phyloP scores from a whole-genome alignment of 2,888 invertebrate species.

The Dorcus hopei region DNA sequence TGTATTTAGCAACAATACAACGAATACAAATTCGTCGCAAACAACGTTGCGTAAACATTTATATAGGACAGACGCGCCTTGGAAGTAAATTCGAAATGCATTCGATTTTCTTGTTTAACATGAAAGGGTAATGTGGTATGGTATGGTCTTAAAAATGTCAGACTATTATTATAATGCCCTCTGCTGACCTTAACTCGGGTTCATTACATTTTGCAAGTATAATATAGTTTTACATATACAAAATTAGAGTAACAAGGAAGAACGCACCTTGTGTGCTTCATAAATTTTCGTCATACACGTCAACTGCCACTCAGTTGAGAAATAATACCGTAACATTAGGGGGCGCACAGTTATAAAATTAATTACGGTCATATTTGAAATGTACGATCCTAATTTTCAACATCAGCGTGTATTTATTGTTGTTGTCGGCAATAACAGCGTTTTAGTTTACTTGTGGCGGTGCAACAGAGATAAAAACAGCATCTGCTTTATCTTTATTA shows the following conservation, averaged over 20 bases:
- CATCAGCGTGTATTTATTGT: too few relatives aligned
- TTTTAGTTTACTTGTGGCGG: too few relatives aligned
- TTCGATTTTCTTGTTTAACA: not conserved
- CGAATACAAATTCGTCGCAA: too few relatives aligned
- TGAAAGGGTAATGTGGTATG: not conserved
- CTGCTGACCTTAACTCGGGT: slow-evolving; percentile 5
- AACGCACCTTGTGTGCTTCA: slow-evolving; percentile 5
- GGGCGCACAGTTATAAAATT: not conserved
- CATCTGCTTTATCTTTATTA: too few relatives aligned
- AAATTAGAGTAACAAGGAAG: not conserved
- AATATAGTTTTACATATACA: slow-evolving; percentile 3
- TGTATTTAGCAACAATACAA: too few relatives aligned
- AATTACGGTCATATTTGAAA: too few relatives aligned
- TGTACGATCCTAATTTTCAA: too few relatives aligned
- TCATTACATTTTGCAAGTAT: slow-evolving; percentile 10
- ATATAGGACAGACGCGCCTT: too few relatives aligned
- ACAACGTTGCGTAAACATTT: too few relatives aligned
- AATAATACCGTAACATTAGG: not conserved
- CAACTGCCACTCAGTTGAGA: not conserved
- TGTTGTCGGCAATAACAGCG: too few relatives aligned
- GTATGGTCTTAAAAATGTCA: slow-evolving; percentile 9
- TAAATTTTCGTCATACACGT: not conserved
- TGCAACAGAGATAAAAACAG: too few relatives aligned
- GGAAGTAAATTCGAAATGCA: not conserved
- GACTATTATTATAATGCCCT: not conserved